A percentile compares a stretch with the other conserved stretches of the same genome.
Conservation (phyloP, 2,888 invertebrate genomes). For the Meta bourneti region DNA sequence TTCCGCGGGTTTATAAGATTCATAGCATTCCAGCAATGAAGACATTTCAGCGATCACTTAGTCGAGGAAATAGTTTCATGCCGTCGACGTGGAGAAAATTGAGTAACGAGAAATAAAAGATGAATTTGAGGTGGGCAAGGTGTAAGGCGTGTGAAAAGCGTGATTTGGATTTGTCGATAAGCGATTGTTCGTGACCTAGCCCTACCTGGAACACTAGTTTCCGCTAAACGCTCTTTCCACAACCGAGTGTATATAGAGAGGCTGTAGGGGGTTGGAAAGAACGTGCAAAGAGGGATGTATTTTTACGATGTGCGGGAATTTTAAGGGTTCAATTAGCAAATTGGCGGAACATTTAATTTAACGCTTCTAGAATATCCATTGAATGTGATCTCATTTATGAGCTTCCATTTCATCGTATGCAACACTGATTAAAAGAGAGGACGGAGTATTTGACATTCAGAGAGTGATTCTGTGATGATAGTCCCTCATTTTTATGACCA, state of each 20-base stretch:
- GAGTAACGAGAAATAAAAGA: slow-evolving; percentile 53
- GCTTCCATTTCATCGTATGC: slow-evolving; percentile 14
- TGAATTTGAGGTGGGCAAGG: slow-evolving; percentile 58
- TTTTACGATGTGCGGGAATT: slow-evolving; percentile 5
- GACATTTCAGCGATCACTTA: slow-evolving; percentile 13
- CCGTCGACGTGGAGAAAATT: slow-evolving; percentile 37
- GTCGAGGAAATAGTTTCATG: neutral
- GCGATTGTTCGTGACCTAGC: slow-evolving; percentile 65
- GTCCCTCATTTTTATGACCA: slow-evolving; percentile 33
- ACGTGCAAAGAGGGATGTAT: slow-evolving; percentile 45
- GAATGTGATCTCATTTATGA: slow-evolving; percentile 55
- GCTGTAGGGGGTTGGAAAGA: neutral
- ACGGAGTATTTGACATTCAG: slow-evolving; percentile 12
- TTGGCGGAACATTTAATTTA: slow-evolving; percentile 49
- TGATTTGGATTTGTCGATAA: slow-evolving; percentile 73
- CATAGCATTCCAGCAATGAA: neutral
- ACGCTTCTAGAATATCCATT: slow-evolving; percentile 7
- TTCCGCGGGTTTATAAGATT: neutral
- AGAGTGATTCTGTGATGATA: neutral
- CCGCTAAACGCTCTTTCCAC: slow-evolving; percentile 15
- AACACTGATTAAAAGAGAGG: neutral
- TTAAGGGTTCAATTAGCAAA: slow-evolving; percentile 58
- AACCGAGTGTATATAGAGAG: neutral
- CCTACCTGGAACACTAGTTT: slow-evolving; percentile 43
- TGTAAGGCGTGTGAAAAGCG: slow-evolving; percentile 66